These are phyloP conservation scores for Dilophus febrilis DNA, from an alignment of 2,888 invertebrate species.

Conservation along the genomic window DNA sequence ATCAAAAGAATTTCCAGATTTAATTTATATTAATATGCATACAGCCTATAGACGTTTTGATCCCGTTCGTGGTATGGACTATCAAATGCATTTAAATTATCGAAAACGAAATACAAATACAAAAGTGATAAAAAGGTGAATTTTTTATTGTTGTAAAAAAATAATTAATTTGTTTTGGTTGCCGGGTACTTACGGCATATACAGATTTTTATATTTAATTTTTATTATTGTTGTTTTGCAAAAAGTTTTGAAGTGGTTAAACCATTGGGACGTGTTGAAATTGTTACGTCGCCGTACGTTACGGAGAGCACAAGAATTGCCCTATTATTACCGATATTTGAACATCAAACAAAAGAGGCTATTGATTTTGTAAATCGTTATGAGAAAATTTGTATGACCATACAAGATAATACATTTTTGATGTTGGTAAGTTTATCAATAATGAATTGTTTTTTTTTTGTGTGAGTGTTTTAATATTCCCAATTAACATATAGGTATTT, in stretches of 20 bases:
- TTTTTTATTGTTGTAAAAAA: not conserved
- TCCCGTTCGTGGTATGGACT: constrained; percentile 72
- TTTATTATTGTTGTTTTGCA: not conserved
- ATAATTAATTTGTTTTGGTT: not conserved
- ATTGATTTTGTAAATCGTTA: constrained; percentile 55
- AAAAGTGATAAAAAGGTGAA: constrained; percentile 35
- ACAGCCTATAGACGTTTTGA: constrained; percentile 67
- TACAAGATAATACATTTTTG: constrained; percentile 62
- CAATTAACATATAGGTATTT: constrained; percentile 37
- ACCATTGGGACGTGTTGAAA: constrained; percentile 71
- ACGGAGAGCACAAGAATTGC: constrained; percentile 79
- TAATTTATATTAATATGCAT: constrained; percentile 37
- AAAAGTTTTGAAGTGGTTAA: constrained; percentile 61
- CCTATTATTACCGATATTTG: constrained; percentile 53
- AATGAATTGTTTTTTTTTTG: not conserved
- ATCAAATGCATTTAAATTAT: constrained; percentile 55
- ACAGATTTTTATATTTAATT: not conserved
- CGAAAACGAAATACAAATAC: constrained; percentile 30
- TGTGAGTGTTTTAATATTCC: no score
- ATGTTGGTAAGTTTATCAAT: constrained; percentile 37
- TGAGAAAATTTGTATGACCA: constrained; percentile 51
- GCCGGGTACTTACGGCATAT: no score
- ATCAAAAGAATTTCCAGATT: constrained; percentile 32
- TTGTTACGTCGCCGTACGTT: constrained; percentile 85
- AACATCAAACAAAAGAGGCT: constrained; percentile 36